Percentiles rank a stretch among this genome's conserved stretches.
These are phyloP conservation scores for Lophius americanus DNA, from an alignment of 2,797 vertebrate genomes.

Conservation along the genomic window DNA sequence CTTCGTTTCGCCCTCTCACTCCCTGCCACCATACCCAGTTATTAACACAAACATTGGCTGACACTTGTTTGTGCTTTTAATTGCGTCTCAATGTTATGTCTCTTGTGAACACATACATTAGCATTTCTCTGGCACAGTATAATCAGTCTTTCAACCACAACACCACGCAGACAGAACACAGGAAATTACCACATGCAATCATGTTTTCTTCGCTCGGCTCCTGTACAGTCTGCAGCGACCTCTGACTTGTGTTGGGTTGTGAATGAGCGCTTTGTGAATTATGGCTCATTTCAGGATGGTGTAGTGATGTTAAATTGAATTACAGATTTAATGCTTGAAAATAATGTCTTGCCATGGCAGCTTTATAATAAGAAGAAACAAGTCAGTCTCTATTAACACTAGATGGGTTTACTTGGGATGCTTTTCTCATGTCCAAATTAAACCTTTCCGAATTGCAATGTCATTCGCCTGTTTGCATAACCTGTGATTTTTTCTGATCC, in stretches of 20 bases:
- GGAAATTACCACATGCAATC: slow-evolving; percentile 79
- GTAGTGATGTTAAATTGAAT: slow-evolving; percentile 20
- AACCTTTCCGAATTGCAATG: too few species aligned
- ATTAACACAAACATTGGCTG: slow-evolving; percentile 83
- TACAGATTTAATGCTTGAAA: slow-evolving; percentile 6
- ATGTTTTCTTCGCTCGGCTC: slow-evolving; percentile 64
- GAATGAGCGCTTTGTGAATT: slow-evolving; percentile 38
- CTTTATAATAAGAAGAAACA: neutral
- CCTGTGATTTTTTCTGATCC: too few species aligned
- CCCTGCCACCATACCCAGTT: slow-evolving; percentile 64
- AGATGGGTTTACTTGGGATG: too few species aligned
- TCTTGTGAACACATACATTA: slow-evolving; percentile 79
- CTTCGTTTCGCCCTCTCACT: slow-evolving; percentile 46
- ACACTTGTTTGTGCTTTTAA: slow-evolving; percentile 83
- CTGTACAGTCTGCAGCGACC: slow-evolving; percentile 56
- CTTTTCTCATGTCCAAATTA: too few species aligned
- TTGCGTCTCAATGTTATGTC: slow-evolving; percentile 83
- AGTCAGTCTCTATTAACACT: slow-evolving; percentile 1
- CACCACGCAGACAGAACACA: slow-evolving; percentile 69
- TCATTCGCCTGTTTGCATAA: too few species aligned
- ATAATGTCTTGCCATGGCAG: too few species aligned
- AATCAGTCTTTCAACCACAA: slow-evolving; percentile 80
- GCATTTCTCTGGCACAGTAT: slow-evolving; percentile 75
- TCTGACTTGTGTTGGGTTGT: slow-evolving; percentile 40
- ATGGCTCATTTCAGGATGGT: slow-evolving; percentile 27